phyloP scores from a whole-genome alignment of 2,888 invertebrate genomes.

The Diarsia rubi region DNA sequence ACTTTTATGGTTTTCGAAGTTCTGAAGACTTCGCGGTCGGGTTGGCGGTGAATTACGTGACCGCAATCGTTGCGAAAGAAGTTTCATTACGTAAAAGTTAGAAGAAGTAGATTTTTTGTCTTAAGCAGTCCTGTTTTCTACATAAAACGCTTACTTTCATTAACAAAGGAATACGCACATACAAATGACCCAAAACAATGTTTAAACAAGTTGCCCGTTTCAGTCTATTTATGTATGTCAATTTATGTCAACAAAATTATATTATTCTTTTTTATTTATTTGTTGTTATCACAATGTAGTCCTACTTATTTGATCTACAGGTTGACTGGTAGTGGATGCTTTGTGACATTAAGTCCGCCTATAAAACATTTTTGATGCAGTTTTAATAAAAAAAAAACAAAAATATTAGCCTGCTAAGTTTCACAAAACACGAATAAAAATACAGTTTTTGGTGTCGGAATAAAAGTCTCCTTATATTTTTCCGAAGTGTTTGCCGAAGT shows the following conservation, averaged over 20 bases:
- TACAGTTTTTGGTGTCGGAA: background rate
- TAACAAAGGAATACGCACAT: background rate
- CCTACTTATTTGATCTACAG: no score
- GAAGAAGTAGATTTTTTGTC: background rate
- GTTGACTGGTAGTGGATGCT: no score
- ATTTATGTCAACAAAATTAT: no score
- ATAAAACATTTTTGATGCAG: no score
- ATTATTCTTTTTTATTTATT: no score
- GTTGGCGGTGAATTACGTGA: background rate
- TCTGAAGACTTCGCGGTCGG: background rate
- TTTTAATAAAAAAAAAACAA: no score
- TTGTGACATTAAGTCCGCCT: no score
- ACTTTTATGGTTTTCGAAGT: constrained; percentile 2
- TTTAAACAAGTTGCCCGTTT: background rate
- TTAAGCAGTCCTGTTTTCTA: background rate
- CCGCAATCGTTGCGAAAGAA: background rate
- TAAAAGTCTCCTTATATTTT: background rate
- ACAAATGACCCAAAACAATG: background rate
- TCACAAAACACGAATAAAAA: background rate
- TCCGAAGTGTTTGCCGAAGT: constrained; percentile 16
- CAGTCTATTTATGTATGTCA: no score
- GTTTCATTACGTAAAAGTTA: constrained; percentile 5
- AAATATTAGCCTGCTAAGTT: background rate
- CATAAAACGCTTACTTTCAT: background rate
- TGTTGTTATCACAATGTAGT: no score